Base-by-base conservation (phyloP, 2,888 invertebrate species). In the Rugalucina vietnamica region DNA sequence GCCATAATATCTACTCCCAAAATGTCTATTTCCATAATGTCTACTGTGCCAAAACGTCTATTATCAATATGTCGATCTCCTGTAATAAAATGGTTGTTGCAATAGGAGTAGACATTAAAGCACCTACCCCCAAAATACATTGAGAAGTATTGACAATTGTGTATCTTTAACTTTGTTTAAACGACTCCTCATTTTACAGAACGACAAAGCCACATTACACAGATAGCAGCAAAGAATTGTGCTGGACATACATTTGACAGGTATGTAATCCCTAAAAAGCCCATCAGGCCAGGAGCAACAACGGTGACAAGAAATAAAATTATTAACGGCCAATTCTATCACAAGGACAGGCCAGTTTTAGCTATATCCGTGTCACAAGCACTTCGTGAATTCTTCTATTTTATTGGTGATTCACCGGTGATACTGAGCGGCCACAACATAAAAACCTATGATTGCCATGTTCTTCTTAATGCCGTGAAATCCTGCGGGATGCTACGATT, bases 351-450 rank as follows among this genome's bases (percentile, higher is more conserved):
- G 18, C 37, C 36, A 34, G 70, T 70, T 70, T 36, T 37, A 24
- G 39, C 70, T 3, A 36, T 70, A 21, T n/a, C 70, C 3, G 18
- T 70, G 18, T 37, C 36, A 70, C 37, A 70, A 70, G 70, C 70
- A 4, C 39, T 70, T 70, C 14, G n/a, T 21, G 36, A 37, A 39
- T 70, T 70, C 70, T 39, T 70, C 34, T 21, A 36, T 36, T 70
- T 70, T n/a, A n/a, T 70, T n/a, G 57, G 57, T 8, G 57, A 57
- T n/a, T 27, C 24, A 14, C 57, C 57, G 1, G 27, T 57, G 10
- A 10, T 70, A 21, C 21, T 70, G 36, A 70, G 18, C 70, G 70
- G 70, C 4, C 70, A 70, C 70, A 70, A 70, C 36, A 70, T 70
- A 4, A 36, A 70, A 24, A 37, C 70, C 36, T 70, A 34, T 21